Percentiles rank a stretch among this genome's conserved stretches.
Evolutionary conservation across 1,140 invertebrate genomes (phyloP).

Genomic region (Drosophila watanabei): DNA sequence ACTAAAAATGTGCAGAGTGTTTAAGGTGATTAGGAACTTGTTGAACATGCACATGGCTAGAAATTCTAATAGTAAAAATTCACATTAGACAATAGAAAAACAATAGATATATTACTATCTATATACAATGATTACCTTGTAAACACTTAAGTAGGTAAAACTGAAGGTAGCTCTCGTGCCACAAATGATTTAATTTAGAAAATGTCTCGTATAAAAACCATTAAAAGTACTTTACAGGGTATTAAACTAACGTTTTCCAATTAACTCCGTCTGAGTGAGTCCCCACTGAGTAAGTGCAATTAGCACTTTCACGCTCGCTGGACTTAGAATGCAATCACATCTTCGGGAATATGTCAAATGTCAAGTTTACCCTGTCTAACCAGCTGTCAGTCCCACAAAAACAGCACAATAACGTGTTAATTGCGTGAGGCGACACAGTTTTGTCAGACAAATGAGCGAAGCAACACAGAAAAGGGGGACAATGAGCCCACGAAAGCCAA

Average conservation of each 20-base stretch:
- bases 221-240: background rate
- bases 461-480: conserved; percentile 32
- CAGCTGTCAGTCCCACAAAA: conserved; percentile 4
- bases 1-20: background rate
- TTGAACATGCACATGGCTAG: background rate
- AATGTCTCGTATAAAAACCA: background rate
- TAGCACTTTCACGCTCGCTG: conserved; percentile 34
- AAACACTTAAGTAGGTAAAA: background rate
- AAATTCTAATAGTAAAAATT: background rate
- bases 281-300: background rate
- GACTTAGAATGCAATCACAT: conserved; percentile 14
- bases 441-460: conserved; percentile 34
- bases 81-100: background rate
- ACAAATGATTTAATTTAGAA: background rate
- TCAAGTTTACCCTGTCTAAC: conserved; percentile 21
- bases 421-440: conserved; percentile 59
- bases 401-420: conserved; percentile 42
- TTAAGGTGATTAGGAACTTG: background rate
- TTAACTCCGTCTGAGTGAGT: too few relatives aligned
- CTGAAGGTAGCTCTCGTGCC: background rate
- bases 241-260: background rate
- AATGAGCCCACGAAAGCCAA: conserved; percentile 9
- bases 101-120: background rate
- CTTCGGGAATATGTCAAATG: conserved; percentile 37
- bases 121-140: background rate